These are phyloP conservation scores for Phenacoccus solenopsis DNA, from an alignment of 1,140 invertebrate genomes.

Conservation along the genomic window DNA sequence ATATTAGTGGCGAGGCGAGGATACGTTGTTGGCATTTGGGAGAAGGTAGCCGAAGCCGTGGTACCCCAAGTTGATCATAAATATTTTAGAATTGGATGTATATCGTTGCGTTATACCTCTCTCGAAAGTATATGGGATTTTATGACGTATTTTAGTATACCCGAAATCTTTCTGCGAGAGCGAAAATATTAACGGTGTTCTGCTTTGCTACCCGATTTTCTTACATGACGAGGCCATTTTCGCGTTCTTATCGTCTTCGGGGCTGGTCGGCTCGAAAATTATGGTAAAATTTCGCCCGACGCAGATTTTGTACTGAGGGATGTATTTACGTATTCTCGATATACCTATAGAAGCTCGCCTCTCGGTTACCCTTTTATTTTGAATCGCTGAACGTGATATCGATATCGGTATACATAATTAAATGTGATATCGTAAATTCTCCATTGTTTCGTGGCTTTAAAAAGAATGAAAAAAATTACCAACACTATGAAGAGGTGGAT, in stretches of 20 bases:
- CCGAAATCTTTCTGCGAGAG: not conserved
- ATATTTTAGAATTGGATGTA: not conserved
- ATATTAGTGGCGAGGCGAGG: not conserved
- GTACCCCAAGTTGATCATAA: not conserved
- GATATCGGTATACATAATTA: no score
- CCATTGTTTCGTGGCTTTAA: no score
- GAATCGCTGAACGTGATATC: no score
- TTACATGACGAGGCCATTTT: not conserved
- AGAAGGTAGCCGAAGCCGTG: no score
- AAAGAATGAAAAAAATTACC: no score
- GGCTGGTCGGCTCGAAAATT: not conserved
- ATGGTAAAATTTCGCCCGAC: not conserved
- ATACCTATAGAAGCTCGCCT: no score
- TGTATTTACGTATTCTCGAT: no score
- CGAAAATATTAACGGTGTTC: not conserved
- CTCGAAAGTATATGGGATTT: not conserved
- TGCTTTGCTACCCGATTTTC: not conserved
- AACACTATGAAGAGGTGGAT: no score
- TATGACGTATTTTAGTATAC: not conserved
- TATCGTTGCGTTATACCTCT: not conserved
- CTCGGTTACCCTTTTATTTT: no score
- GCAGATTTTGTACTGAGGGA: not conserved
- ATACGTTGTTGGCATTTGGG: no score
- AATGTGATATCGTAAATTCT: no score
- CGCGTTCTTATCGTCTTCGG: not conserved